Evolutionary conservation across 2,113 vertebrate species (phyloP).

Genomic region (Lepisosteus osseus): DNA sequence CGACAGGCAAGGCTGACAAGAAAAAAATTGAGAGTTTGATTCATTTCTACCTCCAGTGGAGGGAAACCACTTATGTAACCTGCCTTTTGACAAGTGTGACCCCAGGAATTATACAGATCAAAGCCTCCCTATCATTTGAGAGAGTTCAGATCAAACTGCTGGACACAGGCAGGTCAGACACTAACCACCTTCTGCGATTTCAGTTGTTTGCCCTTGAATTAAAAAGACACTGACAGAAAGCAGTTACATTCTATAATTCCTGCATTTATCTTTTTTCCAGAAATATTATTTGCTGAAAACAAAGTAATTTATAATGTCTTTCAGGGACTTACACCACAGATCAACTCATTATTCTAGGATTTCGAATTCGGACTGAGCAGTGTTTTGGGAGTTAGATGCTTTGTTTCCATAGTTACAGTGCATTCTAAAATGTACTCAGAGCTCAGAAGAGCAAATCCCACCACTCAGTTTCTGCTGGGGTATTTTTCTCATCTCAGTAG

Average conservation of each 20-base stretch:
- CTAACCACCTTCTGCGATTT: not conserved
- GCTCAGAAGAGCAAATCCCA: no score
- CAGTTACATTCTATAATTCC: constrained; percentile 24
- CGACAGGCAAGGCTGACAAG: not conserved
- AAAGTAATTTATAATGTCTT: constrained; percentile 9
- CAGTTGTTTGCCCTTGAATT: not conserved
- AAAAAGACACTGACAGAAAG: not conserved
- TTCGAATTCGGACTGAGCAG: not conserved
- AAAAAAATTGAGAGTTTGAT: constrained; percentile 52
- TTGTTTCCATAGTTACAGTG: constrained; percentile 11
- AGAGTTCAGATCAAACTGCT: constrained; percentile 39
- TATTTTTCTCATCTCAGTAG: no score
- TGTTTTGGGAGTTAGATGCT: not conserved
- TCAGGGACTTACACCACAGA: not conserved
- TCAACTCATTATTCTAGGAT: constrained; percentile 3
- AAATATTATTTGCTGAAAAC: not conserved
- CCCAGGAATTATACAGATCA: constrained; percentile 64
- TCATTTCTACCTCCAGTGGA: constrained; percentile 77
- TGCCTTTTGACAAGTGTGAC: constrained; percentile 48
- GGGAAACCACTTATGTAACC: constrained; percentile 69
- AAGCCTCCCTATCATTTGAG: constrained; percentile 45
- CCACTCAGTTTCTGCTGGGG: no score
- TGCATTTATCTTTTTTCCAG: not conserved
- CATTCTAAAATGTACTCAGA: not conserved
- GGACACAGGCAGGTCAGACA: constrained; percentile 26